Percentiles rank a stretch among this genome's conserved stretches.
These are phyloP conservation scores for Todiramphus saurophagus DNA, from an alignment of 2,113 vertebrate species.

Conservation along the genomic window DNA sequence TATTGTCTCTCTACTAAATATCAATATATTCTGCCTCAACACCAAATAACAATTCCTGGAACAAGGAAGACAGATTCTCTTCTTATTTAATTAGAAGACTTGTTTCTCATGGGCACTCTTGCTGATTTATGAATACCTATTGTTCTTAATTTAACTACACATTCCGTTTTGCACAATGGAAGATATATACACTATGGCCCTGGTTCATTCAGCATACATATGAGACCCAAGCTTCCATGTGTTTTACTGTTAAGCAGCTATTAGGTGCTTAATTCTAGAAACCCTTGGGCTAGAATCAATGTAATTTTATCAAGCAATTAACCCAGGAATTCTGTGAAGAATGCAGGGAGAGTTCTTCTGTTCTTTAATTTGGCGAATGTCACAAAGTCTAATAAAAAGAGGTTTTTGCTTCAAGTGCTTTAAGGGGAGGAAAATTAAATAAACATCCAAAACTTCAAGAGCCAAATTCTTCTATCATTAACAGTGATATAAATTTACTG, in stretches of 20 bases:
- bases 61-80: conserved; percentile 58
- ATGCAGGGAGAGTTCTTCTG: neutral
- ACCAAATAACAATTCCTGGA: conserved; percentile 65
- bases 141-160: conserved; percentile 69
- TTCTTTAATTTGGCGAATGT: neutral
- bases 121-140: conserved; percentile 72
- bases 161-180: conserved; percentile 66
- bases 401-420: neutral
- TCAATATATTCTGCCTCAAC: conserved; percentile 29
- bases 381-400: neutral
- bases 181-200: conserved; percentile 9
- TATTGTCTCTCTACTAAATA: neutral
- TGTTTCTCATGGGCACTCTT: conserved; percentile 63
- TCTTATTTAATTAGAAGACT: conserved; percentile 71
- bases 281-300: neutral
- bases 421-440: neutral
- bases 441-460: neutral
- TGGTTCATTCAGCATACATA: conserved; percentile 9
- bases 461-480: neutral
- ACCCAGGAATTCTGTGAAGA: neutral
- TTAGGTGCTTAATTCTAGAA: neutral
- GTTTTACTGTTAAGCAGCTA: neutral
- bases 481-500: neutral
- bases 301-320: neutral
- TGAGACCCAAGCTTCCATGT: neutral